Conservation (phyloP, 1,140 invertebrate genomes). For the Pygmarrhopalites habei region DNA sequence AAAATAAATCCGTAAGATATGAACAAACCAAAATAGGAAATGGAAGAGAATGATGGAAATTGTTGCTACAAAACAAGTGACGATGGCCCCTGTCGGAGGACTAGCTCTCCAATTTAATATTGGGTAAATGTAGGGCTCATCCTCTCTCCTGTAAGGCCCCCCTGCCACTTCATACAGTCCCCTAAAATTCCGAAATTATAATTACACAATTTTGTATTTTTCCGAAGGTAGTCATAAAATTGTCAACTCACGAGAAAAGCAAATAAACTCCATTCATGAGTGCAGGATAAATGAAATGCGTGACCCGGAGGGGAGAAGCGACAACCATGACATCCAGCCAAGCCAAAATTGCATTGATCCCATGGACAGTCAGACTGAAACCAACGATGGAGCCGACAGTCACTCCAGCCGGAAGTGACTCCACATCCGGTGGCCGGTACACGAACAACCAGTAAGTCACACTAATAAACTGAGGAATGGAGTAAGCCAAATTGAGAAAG, state of each 20-base stretch:
- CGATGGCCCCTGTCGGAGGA: background rate
- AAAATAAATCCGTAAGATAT: background rate
- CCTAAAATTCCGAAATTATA: background rate
- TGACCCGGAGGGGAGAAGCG: background rate
- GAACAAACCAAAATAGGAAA: constrained; percentile 12
- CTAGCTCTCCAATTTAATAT: constrained; percentile 9
- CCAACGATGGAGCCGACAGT: background rate
- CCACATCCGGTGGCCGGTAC: background rate
- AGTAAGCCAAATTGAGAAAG: background rate
- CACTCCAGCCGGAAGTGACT: background rate
- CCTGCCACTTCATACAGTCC: constrained; percentile 16
- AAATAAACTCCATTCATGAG: background rate
- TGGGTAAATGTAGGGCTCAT: constrained; percentile 15
- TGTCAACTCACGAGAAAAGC: constrained; percentile 11
- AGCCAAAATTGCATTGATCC: constrained; percentile 4
- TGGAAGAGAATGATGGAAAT: background rate
- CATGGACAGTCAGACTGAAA: constrained; percentile 2
- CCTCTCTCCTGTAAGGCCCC: constrained; percentile 1
- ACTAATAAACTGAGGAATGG: background rate
- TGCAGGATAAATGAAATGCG: background rate
- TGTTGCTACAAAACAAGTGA: background rate
- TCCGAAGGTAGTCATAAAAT: background rate
- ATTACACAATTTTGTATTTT: background rate
- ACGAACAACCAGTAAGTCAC: background rate
- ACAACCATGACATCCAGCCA: constrained; percentile 7